These are phyloP conservation scores for Dolichallabes microphthalmus DNA, from an alignment of 2,113 vertebrate genomes.

Conservation along the genomic window DNA sequence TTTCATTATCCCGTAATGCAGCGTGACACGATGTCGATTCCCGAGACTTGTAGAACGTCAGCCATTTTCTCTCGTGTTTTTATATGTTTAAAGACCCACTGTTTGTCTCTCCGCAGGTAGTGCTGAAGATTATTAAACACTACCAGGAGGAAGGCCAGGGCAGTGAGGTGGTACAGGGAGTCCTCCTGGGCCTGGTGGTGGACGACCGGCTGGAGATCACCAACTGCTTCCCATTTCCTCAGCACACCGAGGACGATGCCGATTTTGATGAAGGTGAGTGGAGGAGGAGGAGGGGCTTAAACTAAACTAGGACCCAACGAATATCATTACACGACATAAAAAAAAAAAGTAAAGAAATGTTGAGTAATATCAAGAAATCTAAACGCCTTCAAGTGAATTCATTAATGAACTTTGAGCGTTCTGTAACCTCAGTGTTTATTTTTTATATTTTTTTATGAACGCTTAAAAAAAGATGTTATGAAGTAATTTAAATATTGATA, in stretches of 20 bases:
- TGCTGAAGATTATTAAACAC: slow-evolving; percentile 98
- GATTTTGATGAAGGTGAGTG: slow-evolving; percentile 94
- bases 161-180: slow-evolving; percentile 95
- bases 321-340: not conserved
- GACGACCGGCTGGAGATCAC: slow-evolving; percentile 98
- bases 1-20: not conserved
- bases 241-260: slow-evolving; percentile 95
- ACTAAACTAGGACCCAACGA: not conserved
- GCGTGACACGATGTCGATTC: not conserved
- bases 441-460: too few species aligned
- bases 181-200: slow-evolving; percentile 93
- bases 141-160: slow-evolving; percentile 98
- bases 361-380: not conserved
- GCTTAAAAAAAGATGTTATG: too few species aligned
- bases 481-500: too few species aligned
- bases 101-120: slow-evolving; percentile 76
- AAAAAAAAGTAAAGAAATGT: not conserved
- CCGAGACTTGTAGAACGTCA: not conserved
- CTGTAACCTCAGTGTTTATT: too few species aligned
- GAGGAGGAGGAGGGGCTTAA: not conserved
- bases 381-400: not conserved
- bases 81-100: not conserved
- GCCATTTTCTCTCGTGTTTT: not conserved
- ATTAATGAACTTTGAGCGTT: too few species aligned
- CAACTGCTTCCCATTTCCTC: slow-evolving; percentile 97